A percentile compares a stretch with the other conserved stretches of the same genome.
phyloP scores from a whole-genome alignment of 2,888 invertebrate genomes.

The Rhogogaster chlorosoma region DNA sequence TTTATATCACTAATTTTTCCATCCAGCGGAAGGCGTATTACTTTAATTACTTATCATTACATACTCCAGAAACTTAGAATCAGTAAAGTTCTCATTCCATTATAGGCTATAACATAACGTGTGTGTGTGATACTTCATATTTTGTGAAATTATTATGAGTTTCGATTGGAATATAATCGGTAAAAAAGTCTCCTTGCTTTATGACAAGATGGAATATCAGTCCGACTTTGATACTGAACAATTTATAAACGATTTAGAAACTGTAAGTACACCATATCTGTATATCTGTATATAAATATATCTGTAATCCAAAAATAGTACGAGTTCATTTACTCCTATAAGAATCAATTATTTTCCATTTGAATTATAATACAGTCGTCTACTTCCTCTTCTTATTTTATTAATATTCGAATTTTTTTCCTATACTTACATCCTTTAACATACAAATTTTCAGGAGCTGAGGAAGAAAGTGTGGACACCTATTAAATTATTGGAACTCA shows the following conservation, averaged over 20 bases:
- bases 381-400: background rate
- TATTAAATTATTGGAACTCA: background rate
- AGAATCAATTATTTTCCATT: background rate
- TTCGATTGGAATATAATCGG: slow-evolving; percentile 13
- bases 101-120: slow-evolving; percentile 13
- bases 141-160: slow-evolving; percentile 5
- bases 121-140: background rate
- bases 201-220: slow-evolving; percentile 27
- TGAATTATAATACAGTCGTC: background rate
- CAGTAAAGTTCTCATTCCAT: background rate
- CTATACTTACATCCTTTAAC: background rate
- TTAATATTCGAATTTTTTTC: background rate
- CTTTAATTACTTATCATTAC: background rate
- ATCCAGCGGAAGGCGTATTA: background rate
- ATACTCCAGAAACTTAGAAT: background rate
- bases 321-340: too few relatives aligned
- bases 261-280: background rate
- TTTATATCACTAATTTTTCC: background rate
- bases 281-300: too few relatives aligned
- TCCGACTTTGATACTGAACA: background rate
- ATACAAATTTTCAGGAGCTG: background rate
- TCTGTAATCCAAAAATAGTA: background rate
- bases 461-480: background rate
- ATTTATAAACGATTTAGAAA: background rate
- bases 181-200: slow-evolving; percentile 4